These are phyloP conservation scores for Heliconius erato DNA, from an alignment of 2,888 invertebrate species.

Conservation along the genomic window DNA sequence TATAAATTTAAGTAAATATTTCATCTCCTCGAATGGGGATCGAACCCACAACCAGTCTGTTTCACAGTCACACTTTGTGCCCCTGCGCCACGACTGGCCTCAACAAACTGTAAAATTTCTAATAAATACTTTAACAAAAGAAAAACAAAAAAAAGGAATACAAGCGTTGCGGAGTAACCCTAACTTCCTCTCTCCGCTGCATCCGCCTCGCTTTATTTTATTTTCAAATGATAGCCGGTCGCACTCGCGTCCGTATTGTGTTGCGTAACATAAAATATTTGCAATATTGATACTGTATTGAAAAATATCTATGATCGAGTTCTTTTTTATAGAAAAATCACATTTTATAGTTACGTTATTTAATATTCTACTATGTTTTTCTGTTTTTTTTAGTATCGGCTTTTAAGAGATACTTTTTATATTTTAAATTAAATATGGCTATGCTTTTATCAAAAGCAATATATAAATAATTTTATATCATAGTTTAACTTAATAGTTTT, in stretches of 20 bases:
- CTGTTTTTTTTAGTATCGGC: no score
- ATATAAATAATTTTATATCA: no score
- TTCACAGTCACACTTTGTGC: no score
- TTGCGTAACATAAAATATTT: constrained; percentile 48
- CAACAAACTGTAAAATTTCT: background rate
- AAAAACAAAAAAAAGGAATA: background rate
- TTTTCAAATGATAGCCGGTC: constrained; percentile 61
- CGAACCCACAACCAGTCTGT: no score
- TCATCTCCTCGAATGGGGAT: no score
- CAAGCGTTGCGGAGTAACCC: constrained; percentile 56
- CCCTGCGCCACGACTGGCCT: no score
- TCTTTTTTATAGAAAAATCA: background rate
- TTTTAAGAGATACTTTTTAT: background rate
- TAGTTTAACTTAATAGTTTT: no score
- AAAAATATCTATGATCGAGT: background rate
- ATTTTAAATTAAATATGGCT: background rate
- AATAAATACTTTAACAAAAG: background rate
- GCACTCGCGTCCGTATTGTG: constrained; percentile 57
- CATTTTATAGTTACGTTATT: background rate
- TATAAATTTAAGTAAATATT: no score
- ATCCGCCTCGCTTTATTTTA: constrained; percentile 71
- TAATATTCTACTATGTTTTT: background rate
- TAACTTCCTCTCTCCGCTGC: constrained; percentile 65
- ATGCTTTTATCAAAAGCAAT: background rate
- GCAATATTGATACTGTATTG: constrained; percentile 28